These are phyloP conservation scores for Pluvianellus socialis DNA, from an alignment of 2,113 vertebrate genomes.

Conservation along the genomic window DNA sequence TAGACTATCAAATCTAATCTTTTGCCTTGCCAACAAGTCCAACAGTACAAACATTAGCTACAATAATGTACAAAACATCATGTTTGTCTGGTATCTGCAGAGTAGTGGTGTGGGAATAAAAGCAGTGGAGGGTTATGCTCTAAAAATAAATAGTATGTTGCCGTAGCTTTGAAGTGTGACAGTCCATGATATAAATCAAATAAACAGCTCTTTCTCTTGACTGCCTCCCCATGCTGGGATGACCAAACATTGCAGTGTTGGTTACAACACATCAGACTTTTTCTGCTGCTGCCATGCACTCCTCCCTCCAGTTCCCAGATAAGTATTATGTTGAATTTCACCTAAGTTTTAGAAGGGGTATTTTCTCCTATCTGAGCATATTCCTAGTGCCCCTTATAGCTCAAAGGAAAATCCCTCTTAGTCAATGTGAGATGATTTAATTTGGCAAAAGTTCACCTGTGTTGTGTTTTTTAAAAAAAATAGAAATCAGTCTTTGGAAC, in stretches of 20 bases:
- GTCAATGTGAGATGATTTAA: not conserved
- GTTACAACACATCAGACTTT: not conserved
- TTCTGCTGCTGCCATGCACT: not conserved
- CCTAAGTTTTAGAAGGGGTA: not conserved
- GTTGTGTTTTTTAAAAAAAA: not conserved
- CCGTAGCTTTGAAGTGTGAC: not conserved
- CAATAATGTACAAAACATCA: not conserved
- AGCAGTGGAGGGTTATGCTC: not conserved
- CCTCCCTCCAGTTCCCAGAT: not conserved
- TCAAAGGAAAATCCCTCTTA: not conserved
- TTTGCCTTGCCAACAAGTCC: not conserved
- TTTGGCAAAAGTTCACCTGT: not conserved
- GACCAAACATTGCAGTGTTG: not conserved
- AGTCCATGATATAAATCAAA: not conserved
- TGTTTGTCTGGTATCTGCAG: not conserved
- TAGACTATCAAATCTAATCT: not conserved
- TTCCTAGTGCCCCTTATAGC: not conserved
- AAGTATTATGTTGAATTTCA: not conserved
- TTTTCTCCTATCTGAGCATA: not conserved
- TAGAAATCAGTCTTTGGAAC: not conserved
- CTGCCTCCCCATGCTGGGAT: not conserved
- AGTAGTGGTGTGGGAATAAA: not conserved
- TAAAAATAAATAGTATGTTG: constrained; percentile 1
- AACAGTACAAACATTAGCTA: not conserved
- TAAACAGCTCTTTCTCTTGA: not conserved